Evolutionary conservation across 2,888 invertebrate species (phyloP).

Genomic region (Drosophila putrida): DNA sequence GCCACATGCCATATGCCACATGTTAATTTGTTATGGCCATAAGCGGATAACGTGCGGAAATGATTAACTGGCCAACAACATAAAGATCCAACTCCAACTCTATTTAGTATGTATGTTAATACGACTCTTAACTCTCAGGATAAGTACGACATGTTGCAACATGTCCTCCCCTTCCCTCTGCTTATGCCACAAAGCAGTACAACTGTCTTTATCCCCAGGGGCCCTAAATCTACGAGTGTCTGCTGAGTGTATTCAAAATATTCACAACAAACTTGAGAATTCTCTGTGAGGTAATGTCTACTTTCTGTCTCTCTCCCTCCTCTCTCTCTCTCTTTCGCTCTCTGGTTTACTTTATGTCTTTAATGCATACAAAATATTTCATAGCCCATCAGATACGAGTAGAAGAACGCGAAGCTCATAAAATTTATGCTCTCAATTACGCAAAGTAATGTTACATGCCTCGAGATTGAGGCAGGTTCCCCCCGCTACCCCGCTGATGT

Average conservation of each 20-base stretch:
- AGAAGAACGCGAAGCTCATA: constrained; percentile 50
- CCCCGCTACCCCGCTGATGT: constrained; percentile 24
- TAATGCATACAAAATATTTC: constrained; percentile 50
- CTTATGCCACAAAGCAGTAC: constrained; percentile 4
- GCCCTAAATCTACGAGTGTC: constrained; percentile 38
- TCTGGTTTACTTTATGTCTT: constrained; percentile 41
- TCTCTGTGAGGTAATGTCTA: constrained; percentile 17
- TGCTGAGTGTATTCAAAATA: constrained; percentile 14
- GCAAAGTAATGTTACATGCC: constrained; percentile 58
- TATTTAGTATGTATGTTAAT: constrained; percentile 35
- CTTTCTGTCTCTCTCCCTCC: neutral
- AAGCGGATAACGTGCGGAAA: constrained; percentile 44
- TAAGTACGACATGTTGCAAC: constrained; percentile 36
- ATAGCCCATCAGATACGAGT: constrained; percentile 50
- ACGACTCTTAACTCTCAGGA: constrained; percentile 29
- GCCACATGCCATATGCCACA: constrained; percentile 16
- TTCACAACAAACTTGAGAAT: constrained; percentile 12
- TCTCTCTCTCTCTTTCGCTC: neutral
- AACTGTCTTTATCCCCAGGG: constrained; percentile 38
- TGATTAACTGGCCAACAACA: constrained; percentile 28
- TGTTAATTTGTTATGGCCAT: constrained; percentile 37
- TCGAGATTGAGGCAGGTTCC: constrained; percentile 34
- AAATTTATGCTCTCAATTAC: constrained; percentile 71
- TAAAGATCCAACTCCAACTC: neutral
- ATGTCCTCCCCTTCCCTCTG: neutral